Evolutionary conservation across 2,888 invertebrate species (phyloP).

Genomic region (Pycnomerus fuliginosus): DNA sequence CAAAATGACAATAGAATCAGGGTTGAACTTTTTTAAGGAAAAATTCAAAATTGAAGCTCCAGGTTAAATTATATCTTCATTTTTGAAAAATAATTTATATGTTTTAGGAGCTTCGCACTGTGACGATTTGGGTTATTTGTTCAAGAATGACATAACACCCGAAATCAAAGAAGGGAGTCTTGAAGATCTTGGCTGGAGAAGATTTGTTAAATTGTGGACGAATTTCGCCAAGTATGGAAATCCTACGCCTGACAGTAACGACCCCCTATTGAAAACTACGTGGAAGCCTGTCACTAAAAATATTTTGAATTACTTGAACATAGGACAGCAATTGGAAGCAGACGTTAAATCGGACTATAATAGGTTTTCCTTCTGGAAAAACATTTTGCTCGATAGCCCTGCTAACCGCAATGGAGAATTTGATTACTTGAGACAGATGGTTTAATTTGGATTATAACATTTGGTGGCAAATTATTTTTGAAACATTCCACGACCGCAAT

Average conservation of each 20-base stretch:
- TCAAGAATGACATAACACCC: conserved; percentile 29
- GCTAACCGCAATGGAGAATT: too few species aligned
- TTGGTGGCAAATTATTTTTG: too few species aligned
- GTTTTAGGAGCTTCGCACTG: conserved; percentile 35
- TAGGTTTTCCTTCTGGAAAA: too few species aligned
- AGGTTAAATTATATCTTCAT: conserved; percentile 6
- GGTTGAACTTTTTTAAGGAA: conserved; percentile 29
- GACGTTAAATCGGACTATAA: too few species aligned
- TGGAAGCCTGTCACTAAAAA: conserved; percentile 38
- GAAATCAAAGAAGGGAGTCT: conserved; percentile 23
- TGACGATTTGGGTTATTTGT: conserved; percentile 37
- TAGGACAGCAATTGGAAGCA: conserved; percentile 37
- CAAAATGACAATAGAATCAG: conserved; percentile 37
- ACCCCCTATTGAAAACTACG: conserved; percentile 32
- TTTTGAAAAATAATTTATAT: too few species aligned
- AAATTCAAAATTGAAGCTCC: background rate
- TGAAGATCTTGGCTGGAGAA: conserved; percentile 27
- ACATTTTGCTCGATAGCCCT: too few species aligned
- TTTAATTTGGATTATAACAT: too few species aligned
- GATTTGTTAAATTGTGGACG: conserved; percentile 44
- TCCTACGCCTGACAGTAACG: conserved; percentile 35
- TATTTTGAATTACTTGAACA: conserved; percentile 38
- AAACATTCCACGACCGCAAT: too few species aligned
- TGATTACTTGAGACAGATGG: too few species aligned
- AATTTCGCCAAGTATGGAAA: conserved; percentile 44